A percentile compares a stretch with the other conserved stretches of the same genome.
Conservation (phyloP, 1,140 invertebrate genomes). For the Sminthurides bifidus region DNA sequence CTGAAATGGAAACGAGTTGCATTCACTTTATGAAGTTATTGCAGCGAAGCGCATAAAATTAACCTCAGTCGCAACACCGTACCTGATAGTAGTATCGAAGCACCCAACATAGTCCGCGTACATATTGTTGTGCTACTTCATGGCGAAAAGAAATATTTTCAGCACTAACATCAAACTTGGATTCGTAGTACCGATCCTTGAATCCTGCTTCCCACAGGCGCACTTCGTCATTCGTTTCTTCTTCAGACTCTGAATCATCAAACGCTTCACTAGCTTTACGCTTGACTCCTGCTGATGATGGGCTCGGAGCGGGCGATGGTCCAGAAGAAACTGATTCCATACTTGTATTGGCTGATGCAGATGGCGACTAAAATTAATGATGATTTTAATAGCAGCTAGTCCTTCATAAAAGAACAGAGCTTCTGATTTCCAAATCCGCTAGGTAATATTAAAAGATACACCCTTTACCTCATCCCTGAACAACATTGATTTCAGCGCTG, state of each 20-base stretch:
- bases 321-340: conserved; percentile 5
- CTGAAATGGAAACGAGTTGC: conserved; percentile 36
- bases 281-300: conserved; percentile 35
- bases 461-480: conserved; percentile 16
- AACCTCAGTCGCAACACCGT: background rate
- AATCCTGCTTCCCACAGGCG: conserved; percentile 95
- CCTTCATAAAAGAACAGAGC: too few relatives aligned
- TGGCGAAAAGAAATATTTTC: conserved; percentile 77
- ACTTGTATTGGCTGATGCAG: background rate
- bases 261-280: conserved; percentile 34
- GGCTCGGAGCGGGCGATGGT: conserved; percentile 7
- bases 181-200: conserved; percentile 94
- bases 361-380: too few relatives aligned
- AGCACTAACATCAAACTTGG: conserved; percentile 80
- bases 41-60: background rate
- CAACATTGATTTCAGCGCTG: conserved; percentile 34
- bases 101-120: conserved; percentile 94
- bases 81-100: conserved; percentile 93
- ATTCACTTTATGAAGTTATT: background rate
- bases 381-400: too few relatives aligned
- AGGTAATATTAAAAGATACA: too few relatives aligned
- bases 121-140: conserved; percentile 85
- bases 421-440: too few relatives aligned
- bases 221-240: conserved; percentile 81
- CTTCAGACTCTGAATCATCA: conserved; percentile 41